Conservation (phyloP, 2,888 invertebrate species). For the Abrostola triplasia region DNA sequence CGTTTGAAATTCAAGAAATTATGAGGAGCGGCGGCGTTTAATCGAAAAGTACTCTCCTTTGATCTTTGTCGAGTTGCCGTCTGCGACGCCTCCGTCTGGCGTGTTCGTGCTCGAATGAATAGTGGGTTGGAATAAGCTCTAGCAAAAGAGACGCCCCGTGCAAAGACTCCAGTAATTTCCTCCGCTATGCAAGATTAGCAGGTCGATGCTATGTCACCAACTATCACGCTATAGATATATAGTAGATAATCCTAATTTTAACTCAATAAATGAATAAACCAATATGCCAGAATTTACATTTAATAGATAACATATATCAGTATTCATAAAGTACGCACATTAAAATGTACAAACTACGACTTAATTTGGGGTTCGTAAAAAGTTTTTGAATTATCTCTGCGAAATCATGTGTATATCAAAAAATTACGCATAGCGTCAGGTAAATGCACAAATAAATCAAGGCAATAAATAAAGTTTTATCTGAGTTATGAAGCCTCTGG, state of each 20-base stretch:
- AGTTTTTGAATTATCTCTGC: slow-evolving; percentile 37
- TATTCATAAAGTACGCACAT: slow-evolving; percentile 10
- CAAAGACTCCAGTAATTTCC: slow-evolving; percentile 59
- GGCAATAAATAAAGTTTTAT: slow-evolving; percentile 79
- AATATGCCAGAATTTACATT: slow-evolving; percentile 9
- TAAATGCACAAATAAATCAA: slow-evolving; percentile 73
- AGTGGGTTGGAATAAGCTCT: slow-evolving; percentile 62
- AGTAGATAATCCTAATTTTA: slow-evolving; percentile 7
- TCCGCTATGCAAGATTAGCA: slow-evolving; percentile 52
- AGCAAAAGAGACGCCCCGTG: slow-evolving; percentile 52
- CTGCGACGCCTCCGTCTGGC: slow-evolving; percentile 59
- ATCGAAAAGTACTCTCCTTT: slow-evolving; percentile 70
- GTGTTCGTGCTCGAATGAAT: slow-evolving; percentile 65
- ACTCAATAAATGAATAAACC: slow-evolving; percentile 6
- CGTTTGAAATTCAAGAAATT: slow-evolving; percentile 65
- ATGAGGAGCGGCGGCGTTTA: slow-evolving; percentile 66
- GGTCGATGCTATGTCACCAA: slow-evolving; percentile 17
- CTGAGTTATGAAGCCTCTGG: slow-evolving; percentile 70
- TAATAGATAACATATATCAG: background rate
- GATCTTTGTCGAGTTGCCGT: slow-evolving; percentile 66
- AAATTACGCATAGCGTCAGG: slow-evolving; percentile 59
- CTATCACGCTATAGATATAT: slow-evolving; percentile 8
- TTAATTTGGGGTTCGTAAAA: slow-evolving; percentile 14
- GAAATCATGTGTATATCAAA: slow-evolving; percentile 39
- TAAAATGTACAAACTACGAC: slow-evolving; percentile 23